These are phyloP conservation scores for Melinaea marsaeus DNA, from an alignment of 2,888 invertebrate species.

Conservation along the genomic window DNA sequence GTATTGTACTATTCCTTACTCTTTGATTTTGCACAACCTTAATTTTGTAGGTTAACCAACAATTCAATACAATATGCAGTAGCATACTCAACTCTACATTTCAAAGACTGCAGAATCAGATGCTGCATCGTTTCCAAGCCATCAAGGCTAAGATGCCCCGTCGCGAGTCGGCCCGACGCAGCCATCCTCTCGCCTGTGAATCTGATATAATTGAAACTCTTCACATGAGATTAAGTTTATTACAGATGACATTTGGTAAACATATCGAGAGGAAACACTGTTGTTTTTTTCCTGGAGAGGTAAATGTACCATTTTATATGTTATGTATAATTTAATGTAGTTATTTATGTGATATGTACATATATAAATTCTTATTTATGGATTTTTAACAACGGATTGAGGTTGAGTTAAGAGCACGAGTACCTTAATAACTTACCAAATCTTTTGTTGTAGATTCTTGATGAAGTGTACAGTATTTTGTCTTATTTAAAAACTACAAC, in stretches of 20 bases:
- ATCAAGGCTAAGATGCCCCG: conserved; percentile 95
- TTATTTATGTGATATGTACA: neutral
- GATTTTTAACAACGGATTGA: no score
- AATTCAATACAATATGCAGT: conserved; percentile 88
- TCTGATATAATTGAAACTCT: conserved; percentile 95
- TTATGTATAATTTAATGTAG: neutral
- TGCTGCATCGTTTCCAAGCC: conserved; percentile 89
- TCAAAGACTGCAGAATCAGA: conserved; percentile 89
- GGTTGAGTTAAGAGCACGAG: no score
- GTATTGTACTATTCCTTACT: neutral
- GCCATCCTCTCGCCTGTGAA: conserved; percentile 93
- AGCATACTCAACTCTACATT: conserved; percentile 90
- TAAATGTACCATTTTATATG: conserved; percentile 47
- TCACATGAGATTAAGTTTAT: conserved; percentile 92
- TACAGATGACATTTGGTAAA: conserved; percentile 96
- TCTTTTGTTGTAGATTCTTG: conserved; percentile 82
- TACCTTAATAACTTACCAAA: neutral
- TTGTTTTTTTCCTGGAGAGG: conserved; percentile 97
- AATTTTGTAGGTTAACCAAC: conserved; percentile 83
- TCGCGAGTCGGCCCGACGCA: conserved; percentile 92
- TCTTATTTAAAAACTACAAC: conserved; percentile 89
- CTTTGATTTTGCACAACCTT: no score
- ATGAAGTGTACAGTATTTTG: conserved; percentile 93
- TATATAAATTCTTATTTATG: no score
- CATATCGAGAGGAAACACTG: conserved; percentile 95